Conservation (phyloP, 2,797 vertebrate genomes). For the Peromyscus nudipes region DNA sequence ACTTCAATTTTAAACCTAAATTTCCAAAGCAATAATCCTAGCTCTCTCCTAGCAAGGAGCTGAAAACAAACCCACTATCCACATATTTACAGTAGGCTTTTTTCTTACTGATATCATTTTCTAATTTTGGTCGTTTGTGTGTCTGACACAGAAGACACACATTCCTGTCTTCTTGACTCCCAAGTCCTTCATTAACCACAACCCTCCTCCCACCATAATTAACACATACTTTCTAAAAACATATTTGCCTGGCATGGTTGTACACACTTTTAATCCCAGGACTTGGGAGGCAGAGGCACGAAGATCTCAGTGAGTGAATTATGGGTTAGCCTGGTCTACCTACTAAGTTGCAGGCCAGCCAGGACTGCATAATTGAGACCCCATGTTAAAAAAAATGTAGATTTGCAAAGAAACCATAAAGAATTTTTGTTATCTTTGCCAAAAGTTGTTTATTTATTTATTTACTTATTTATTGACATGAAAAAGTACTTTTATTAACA, state of each 20-base stretch:
- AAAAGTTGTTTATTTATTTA: background rate
- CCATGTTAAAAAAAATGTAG: background rate
- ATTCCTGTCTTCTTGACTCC: background rate
- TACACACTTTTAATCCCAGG: background rate
- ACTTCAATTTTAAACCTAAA: constrained; percentile 47
- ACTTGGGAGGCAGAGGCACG: background rate
- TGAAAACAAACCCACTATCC: background rate
- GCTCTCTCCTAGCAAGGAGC: background rate
- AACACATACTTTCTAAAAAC: background rate
- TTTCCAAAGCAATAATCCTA: constrained; percentile 57
- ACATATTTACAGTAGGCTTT: constrained; percentile 31
- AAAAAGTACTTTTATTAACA: background rate
- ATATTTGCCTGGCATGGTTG: background rate
- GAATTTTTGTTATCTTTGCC: constrained; percentile 3
- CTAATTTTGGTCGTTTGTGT: constrained; percentile 11
- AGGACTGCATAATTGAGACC: background rate
- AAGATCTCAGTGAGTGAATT: background rate
- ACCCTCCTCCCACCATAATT: background rate
- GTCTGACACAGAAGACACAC: background rate
- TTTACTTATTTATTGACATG: background rate
- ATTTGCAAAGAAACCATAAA: constrained; percentile 29
- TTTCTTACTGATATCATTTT: background rate
- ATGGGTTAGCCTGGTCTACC: background rate
- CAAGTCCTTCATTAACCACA: constrained; percentile 34
- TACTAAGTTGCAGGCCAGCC: background rate